Evolutionary conservation across 2,113 vertebrate genomes (phyloP).

Genomic region (Ciconia boyciana): DNA sequence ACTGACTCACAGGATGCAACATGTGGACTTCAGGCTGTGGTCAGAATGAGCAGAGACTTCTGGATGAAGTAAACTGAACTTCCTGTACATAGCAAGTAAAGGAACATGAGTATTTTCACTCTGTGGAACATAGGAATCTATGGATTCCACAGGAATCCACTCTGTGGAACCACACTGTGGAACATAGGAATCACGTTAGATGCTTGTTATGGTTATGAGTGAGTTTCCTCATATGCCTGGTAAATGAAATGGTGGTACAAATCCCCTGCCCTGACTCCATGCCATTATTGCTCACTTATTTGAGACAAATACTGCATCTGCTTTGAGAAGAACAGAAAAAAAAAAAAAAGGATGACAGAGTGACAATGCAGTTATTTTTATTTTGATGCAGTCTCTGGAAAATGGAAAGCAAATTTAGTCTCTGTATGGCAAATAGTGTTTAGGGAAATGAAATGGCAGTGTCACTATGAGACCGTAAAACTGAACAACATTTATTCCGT

Average conservation of each 20-base stretch:
- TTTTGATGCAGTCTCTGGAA: background rate
- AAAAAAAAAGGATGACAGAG: too few species aligned
- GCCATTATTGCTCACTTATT: background rate
- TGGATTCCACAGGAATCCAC: too few species aligned
- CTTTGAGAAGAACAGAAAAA: background rate
- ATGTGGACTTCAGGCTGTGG: rapidly evolving
- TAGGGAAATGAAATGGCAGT: background rate
- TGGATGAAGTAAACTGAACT: background rate
- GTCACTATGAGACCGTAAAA: background rate
- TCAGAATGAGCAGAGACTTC: background rate
- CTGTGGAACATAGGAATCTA: background rate
- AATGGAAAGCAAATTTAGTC: background rate
- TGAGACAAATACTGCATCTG: background rate
- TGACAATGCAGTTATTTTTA: background rate
- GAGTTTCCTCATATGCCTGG: background rate
- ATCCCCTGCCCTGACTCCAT: background rate
- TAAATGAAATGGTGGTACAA: background rate
- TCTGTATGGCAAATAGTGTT: background rate
- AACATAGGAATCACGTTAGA: rapidly evolving
- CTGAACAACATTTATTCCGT: background rate
- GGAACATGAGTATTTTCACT: background rate
- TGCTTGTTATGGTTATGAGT: background rate
- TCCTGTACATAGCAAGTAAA: rapidly evolving
- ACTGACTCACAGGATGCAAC: background rate
- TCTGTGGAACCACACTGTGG: too few species aligned